Conservation (phyloP, 2,113 vertebrate species). For the Oncorhynchus masou region DNA sequence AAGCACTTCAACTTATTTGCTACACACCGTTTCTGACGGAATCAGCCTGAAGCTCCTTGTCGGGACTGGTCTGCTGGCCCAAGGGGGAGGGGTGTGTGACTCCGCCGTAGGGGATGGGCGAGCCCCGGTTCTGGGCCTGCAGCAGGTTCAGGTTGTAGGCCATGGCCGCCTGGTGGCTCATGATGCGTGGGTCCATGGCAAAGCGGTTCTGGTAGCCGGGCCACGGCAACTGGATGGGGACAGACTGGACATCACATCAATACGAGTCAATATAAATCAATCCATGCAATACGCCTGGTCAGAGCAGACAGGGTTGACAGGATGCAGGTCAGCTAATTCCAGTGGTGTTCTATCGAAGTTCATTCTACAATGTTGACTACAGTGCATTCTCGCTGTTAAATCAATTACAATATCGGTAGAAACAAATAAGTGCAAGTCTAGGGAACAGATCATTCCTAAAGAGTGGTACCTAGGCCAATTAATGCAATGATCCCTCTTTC, state of each 20-base stretch:
- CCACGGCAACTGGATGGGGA: conserved; percentile 84
- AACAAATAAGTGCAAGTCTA: no score
- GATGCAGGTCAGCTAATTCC: no score
- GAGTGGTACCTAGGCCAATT: not conserved
- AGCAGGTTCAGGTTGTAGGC: conserved; percentile 96
- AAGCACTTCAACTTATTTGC: not conserved
- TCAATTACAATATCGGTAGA: no score
- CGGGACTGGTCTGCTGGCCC: conserved; percentile 82
- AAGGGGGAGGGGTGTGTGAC: conserved; percentile 90
- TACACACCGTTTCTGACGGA: conserved; percentile 84
- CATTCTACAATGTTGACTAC: no score
- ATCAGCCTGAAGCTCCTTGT: conserved; percentile 90
- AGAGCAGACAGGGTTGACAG: no score
- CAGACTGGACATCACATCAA: no score
- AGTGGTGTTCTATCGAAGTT: no score
- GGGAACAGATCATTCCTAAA: no score
- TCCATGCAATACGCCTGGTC: no score
- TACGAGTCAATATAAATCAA: no score
- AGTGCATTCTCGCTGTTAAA: no score
- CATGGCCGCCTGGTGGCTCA: conserved; percentile 94
- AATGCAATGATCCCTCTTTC: no score
- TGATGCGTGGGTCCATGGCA: conserved; percentile 92
- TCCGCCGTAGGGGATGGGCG: conserved; percentile 89
- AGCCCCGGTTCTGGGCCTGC: conserved; percentile 88
- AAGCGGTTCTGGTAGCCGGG: conserved; percentile 96